Base-by-base conservation (phyloP, 2,888 invertebrate genomes). In the Harpalus rubripes region DNA sequence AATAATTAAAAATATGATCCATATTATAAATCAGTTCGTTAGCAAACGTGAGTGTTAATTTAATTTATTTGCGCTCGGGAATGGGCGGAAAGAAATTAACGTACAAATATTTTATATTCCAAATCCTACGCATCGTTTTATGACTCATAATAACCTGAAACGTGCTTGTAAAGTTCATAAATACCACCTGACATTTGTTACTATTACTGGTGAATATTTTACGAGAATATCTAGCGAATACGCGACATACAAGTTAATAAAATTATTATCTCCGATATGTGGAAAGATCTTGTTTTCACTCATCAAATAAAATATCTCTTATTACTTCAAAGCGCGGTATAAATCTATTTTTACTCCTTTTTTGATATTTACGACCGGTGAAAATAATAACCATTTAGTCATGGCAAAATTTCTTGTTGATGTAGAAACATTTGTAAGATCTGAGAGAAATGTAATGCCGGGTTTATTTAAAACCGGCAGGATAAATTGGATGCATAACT, bases 401-500 rank as follows among this genome's bases (percentile, higher is more conserved):
- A 32, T 65, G 26, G 15, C n/a, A 41, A 41, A 41, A 72, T 72
- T 18, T n/a, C 41, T n/a, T 52, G 44, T 68, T 72, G 39, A 72
- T 72, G 72, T 44, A 18, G 7, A 72, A 68, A 16, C 16, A 44
- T 72, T 72, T 41, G 15, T 72, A 16, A 12, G 39, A 39, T 68
- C 18, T 72, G n/a, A 16, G n/a, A 16, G 18, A 44, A 44, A 72
- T 72, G 39, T 72, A 72, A 72, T 72, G 72, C 41, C 16, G 18
- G 16, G 44, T 7, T 65, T 72, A 72, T 72, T 72, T 72, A 41
- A 72, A 72, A 41, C 41, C 16, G 72, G 4, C 41, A 16, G 72
- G 72, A 72, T 72, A 72, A 72, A 72, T 72, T 72, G 72, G 72
- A 72, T 72, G 44, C 72, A 72, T 44, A 44, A 44, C 15, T 72